Base-by-base conservation (phyloP, 30 jellyfish, hydroid and myxozoan species). In the Pelagia noctiluca region DNA sequence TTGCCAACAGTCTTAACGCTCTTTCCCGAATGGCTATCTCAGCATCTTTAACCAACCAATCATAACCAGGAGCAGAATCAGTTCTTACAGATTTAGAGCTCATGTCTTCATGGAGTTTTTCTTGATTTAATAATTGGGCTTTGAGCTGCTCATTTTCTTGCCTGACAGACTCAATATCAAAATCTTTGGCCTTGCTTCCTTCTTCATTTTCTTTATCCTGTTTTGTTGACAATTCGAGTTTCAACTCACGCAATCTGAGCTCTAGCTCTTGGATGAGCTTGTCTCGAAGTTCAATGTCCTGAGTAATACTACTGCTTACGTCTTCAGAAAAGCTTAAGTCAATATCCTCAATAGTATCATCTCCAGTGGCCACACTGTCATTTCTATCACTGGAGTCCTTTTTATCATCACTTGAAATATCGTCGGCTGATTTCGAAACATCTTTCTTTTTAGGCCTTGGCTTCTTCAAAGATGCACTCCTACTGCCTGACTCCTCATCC, bases 191-290 rank as follows among this genome's bases (percentile, higher is more conserved):
- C n/a, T n/a, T n/a, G n/a, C n/a, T n/a, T n/a, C n/a, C n/a, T n/a
- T n/a, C n/a, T n/a, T n/a, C n/a, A n/a, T n/a, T n/a, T n/a, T n/a
- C n/a, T n/a, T n/a, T n/a, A n/a, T 30, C 26, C 22, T 76, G 16
- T 63, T 38, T 86, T 69, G 31, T 30, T 7, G 78, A 26, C 53
- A 82, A 37, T 32, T 75, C 88, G 0, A 7, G 64, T 50, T 83
- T 77, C 0, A 82, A 47, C 12, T 81, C 89, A 25, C 77, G 78
- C 24, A 73, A 68, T 28, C 91, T 89, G 32, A 63, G 53, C 79
- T 82, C 90, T 36, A 90, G 50, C 57, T 90, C 97, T 50, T 83
- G 91, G 2, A 76, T 76, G 76, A 83, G 74, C 33, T 76, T 77
- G 37, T 72, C 91, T 35, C 88, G 67, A 1, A 73, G 63, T 47